phyloP scores from a whole-genome alignment of 2,797 vertebrate genomes.

The Myotis vivesi region DNA sequence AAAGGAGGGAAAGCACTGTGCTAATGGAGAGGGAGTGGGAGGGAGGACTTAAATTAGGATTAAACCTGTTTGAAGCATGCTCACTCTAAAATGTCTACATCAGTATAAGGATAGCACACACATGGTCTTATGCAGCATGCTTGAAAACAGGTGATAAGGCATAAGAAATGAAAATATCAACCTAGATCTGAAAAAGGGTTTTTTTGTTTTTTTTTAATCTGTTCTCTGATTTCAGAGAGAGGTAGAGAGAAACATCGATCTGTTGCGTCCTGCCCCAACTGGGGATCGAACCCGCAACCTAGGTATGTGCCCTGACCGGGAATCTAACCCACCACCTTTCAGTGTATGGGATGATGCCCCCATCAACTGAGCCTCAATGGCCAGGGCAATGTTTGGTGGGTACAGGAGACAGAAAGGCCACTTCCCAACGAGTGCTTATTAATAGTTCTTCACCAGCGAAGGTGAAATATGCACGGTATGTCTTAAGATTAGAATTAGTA shows the following conservation, averaged over 20 bases:
- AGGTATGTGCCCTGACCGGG: neutral
- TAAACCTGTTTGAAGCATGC: neutral
- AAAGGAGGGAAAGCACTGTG: neutral
- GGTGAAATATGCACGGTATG: neutral
- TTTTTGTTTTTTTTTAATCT: too few species aligned
- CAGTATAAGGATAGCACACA: neutral
- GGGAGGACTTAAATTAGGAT: neutral
- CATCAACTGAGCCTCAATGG: neutral
- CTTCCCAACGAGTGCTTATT: neutral
- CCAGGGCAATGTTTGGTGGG: neutral
- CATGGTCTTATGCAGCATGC: rapidly evolving
- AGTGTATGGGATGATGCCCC: neutral
- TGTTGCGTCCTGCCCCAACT: neutral
- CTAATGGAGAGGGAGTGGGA: neutral
- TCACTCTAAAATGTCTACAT: neutral
- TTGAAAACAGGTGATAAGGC: neutral
- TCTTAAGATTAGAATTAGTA: neutral
- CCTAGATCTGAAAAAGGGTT: neutral
- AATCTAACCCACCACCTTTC: neutral
- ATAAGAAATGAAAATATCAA: neutral
- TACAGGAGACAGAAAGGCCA: neutral
- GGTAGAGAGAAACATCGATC: neutral
- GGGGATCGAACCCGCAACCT: neutral
- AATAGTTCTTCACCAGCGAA: neutral
- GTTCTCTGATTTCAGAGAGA: neutral